Evolutionary conservation across 2,888 invertebrate genomes (phyloP), one percentile per base, ranked within the genome.

Genomic region (Scrobipalpa costella): DNA sequence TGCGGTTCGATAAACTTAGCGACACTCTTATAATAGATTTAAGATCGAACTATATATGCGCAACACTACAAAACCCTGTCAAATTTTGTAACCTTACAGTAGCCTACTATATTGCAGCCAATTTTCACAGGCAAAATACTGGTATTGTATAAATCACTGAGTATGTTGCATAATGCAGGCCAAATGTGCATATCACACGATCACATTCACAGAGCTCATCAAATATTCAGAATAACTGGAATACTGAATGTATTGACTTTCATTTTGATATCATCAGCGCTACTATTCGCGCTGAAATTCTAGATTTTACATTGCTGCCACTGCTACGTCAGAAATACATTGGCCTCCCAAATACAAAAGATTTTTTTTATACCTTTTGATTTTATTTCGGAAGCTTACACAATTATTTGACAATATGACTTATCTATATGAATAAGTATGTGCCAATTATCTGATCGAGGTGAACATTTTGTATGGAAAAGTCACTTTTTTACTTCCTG

Each of bases 241-340:
- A 44, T 44, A 44, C 44, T 44, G 44, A 44, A 27, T 27, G 27
- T 44, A 44, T 44, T 44, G 44, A 44, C 44, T 44, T n/a, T 44
- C 44, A 44, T 44, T 15, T 15, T 44, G 44, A 44, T 15, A 44
- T 44, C 15, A 44, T 44, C 44, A 15, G 5, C n/a, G 15, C 44
- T n/a, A 15, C 7, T 44, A 15, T 15, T 3, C 5, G n/a, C 44
- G 44, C 0, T 15, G n/a, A 15, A 44, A n/a, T 15, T 44, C n/a
- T 44, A 13, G 38, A 7, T 40, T n/a, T n/a, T 5, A 27, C 27
- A 27, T 27, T 27, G 27, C 27, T 3, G 5, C 27, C 5, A 27
- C 5, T 27, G 27, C 27, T 27, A 27, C 27, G 5, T 27, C 40
- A 13, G 8, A 40, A 2, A 13, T 40, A 36, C 36, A 36, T 36